These are phyloP conservation scores for Brachionus koreanus DNA, from an alignment of 1,140 invertebrate genomes.

Conservation along the genomic window DNA sequence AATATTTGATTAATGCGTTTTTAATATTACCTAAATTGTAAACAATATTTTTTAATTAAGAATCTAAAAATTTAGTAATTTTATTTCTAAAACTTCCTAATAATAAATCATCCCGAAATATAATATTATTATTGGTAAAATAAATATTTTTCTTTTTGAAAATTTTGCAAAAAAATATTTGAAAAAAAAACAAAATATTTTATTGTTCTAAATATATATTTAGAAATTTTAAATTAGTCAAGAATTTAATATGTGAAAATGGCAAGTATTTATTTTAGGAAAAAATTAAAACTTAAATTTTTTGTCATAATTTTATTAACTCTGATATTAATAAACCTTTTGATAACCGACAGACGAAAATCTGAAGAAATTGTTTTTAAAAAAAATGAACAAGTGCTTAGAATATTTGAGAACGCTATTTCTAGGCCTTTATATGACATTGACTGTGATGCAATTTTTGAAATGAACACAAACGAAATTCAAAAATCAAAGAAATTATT, in stretches of 20 bases:
- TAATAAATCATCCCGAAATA: no score
- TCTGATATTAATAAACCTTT: background rate
- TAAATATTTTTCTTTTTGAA: no score
- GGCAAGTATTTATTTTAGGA: background rate
- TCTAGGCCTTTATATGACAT: background rate
- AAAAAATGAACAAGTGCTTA: background rate
- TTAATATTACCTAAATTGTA: no score
- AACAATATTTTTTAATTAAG: no score
- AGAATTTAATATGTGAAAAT: background rate
- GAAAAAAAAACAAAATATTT: no score
- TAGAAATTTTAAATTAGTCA: background rate
- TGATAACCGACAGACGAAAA: background rate
- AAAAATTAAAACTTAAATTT: background rate
- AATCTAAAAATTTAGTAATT: no score
- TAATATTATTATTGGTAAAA: no score
- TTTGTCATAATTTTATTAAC: background rate
- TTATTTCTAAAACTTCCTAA: no score
- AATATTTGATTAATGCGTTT: no score
- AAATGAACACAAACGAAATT: constrained; percentile 34
- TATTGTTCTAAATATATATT: no score
- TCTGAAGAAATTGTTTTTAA: background rate
- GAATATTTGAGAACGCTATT: background rate
- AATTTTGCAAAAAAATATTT: no score
- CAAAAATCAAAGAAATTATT: background rate
- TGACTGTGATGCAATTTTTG: constrained; percentile 41